These are phyloP conservation scores for Amphipoea lucens DNA, from an alignment of 2,888 invertebrate genomes.

Conservation along the genomic window DNA sequence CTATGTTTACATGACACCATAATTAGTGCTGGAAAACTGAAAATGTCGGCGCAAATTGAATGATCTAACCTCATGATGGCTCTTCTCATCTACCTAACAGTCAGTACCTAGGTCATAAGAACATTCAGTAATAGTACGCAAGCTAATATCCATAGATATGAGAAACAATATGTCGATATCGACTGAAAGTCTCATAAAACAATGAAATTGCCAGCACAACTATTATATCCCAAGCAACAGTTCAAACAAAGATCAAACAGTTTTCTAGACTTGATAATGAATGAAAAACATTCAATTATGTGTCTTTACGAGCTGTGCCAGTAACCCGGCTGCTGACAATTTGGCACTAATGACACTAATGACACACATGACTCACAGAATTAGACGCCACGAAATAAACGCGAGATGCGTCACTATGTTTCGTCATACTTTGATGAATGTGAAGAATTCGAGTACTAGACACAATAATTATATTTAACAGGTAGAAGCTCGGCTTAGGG, in stretches of 20 bases:
- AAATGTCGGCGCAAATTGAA: not conserved
- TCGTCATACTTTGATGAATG: slow-evolving; percentile 14
- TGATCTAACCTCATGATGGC: not conserved
- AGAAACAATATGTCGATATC: no score
- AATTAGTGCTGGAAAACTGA: not conserved
- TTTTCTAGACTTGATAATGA: slow-evolving; percentile 3
- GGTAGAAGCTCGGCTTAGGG: not conserved
- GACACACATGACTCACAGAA: slow-evolving; percentile 39
- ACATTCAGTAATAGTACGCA: not conserved
- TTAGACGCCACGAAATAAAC: slow-evolving; percentile 46
- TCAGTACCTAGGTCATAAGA: not conserved
- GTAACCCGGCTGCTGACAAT: slow-evolving; percentile 29
- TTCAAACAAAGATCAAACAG: slow-evolving; percentile 4
- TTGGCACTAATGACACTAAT: slow-evolving; percentile 30
- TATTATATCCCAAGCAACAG: no score
- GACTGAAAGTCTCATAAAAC: not conserved
- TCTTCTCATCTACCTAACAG: not conserved
- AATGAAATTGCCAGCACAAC: not conserved
- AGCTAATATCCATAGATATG: not conserved
- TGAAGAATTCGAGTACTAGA: slow-evolving; percentile 20
- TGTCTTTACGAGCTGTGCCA: slow-evolving; percentile 20
- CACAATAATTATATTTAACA: not conserved
- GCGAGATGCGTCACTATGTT: slow-evolving; percentile 21
- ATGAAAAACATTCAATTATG: slow-evolving; percentile 15
- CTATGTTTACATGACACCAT: not conserved